Base-by-base conservation (phyloP, 2,888 invertebrate species). In the Drosophila prolongata region DNA sequence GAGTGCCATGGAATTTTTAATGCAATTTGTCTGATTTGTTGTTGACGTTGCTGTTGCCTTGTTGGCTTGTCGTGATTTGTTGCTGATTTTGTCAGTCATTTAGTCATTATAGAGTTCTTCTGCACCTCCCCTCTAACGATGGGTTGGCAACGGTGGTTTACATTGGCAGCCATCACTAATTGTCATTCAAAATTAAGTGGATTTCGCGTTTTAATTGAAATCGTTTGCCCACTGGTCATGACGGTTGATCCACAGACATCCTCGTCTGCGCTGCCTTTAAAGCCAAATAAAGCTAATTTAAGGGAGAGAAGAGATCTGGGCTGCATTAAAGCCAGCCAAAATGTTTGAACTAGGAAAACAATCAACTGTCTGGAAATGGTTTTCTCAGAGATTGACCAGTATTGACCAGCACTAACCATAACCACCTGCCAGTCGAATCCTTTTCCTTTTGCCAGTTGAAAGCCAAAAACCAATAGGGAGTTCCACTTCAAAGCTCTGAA, bases 1-100 rank as follows among this genome's bases (percentile, higher is more conserved):
- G 76, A 85, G 83, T 85, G 87, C 77, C 79, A 85, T 71, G 81
- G 85, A 86, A 86, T 86, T 86, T 86, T 86, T 86, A 86, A 86
- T 86, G 85, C 85, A 86, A 87, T 86, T 86, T 89, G 89, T 81
- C 83, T 87, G 87, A 82, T 81, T 89, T 84, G 87, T 88, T 86
- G 86, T 88, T 86, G 86, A 87, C 85, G 72, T 79, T 79, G 77
- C 83, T 71, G 62, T 71, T 66, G 66, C 53, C 49, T 67, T 79
- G 76, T 76, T 83, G 77, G 72, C 43, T 77, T 77, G 86, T 76
- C 83, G 81, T 85, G 88, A 87, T 86, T 86, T 87, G 88, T 86
- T 87, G 88, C 88, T 87, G 85, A 87, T 85, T 85, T 85, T 87
- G 87, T 87, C 73, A 76, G 76, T 76, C 85, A 83, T 85, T 85